Evolutionary conservation across 1,140 invertebrate species (phyloP), one percentile per base, ranked within the genome.

Genomic region (Trichoplusia ni): DNA sequence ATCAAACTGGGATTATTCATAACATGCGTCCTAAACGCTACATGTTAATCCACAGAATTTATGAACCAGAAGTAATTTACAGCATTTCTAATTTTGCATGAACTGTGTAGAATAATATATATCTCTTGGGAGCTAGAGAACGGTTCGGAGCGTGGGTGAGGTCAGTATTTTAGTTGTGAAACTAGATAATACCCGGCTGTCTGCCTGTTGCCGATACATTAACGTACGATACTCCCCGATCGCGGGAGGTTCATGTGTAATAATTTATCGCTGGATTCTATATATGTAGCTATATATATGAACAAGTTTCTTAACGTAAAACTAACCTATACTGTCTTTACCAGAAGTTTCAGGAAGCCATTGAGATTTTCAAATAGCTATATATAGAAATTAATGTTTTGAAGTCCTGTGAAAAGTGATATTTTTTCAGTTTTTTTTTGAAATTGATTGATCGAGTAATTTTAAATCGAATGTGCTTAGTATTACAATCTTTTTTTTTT

Each of bases 221-320:
- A 81, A 73, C 68, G 68, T 73, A 71, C 72, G 69, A 78, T 81
- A 73, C 73, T 71, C 61, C 23, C 77, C 78, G 75, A 77, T 78
- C 75, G 72, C 66, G 69, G 77, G 79, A 76, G 76, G 78, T 81
- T 65, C 68, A 71, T 72, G 69, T 69, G 71, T 74, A 77, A 82
- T 80, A 82, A 82, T 82, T 82, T 82, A 82, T 81, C 75, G 73
- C 69, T 64, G 51, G 69, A 66, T 63, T 54, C 64, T 47, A n/a
- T n/a, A n/a, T n/a, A n/a, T n/a, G n/a, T n/a, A n/a, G n/a, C n/a
- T n/a, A n/a, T n/a, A n/a, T n/a, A n/a, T 53, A 64, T 68, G 49
- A 13, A 61, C 54, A 56, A 64, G 37, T 59, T 51, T 33, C 47
- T 33, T 51, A n/a, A n/a, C n/a, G n/a, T n/a, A n/a, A n/a, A n/a